phyloP scores from a whole-genome alignment of 2,888 invertebrate species.

The Holacanthella duospinosa region DNA sequence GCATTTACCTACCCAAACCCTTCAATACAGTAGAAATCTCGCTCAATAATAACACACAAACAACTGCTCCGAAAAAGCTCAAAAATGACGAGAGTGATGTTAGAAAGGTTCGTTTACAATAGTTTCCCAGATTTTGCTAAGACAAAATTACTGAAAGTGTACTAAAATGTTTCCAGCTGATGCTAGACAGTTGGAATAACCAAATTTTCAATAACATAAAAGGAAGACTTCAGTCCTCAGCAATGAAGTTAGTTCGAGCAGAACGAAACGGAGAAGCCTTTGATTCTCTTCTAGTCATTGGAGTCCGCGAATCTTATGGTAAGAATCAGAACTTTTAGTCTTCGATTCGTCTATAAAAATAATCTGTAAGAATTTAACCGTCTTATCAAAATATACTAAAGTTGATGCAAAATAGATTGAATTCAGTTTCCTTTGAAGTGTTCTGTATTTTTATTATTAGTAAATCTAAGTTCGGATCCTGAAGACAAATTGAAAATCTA shows the following conservation, averaged over 20 bases:
- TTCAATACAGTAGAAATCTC: slow-evolving; percentile 85
- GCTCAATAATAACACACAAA: slow-evolving; percentile 46
- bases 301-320: slow-evolving; percentile 95
- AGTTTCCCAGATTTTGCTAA: neutral
- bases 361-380: neutral
- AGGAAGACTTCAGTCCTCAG: slow-evolving; percentile 81
- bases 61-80: slow-evolving; percentile 48
- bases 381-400: neutral
- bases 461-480: slow-evolving; percentile 86
- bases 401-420: neutral
- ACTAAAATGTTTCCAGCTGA: slow-evolving; percentile 53
- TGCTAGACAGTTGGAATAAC: slow-evolving; percentile 98
- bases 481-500: slow-evolving; percentile 92
- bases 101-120: slow-evolving; percentile 55
- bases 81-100: slow-evolving; percentile 79
- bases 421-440: neutral
- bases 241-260: slow-evolving; percentile 93
- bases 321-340: too few relatives aligned
- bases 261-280: slow-evolving; percentile 97
- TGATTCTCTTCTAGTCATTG: slow-evolving; percentile 93
- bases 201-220: slow-evolving; percentile 94
- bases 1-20: slow-evolving; percentile 90
- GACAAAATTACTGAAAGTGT: slow-evolving; percentile 2
- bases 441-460: slow-evolving; percentile 46
- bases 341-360: neutral